These are phyloP conservation scores for Neoseiulus cucumeris DNA, from an alignment of 1,140 invertebrate genomes.

Conservation along the genomic window DNA sequence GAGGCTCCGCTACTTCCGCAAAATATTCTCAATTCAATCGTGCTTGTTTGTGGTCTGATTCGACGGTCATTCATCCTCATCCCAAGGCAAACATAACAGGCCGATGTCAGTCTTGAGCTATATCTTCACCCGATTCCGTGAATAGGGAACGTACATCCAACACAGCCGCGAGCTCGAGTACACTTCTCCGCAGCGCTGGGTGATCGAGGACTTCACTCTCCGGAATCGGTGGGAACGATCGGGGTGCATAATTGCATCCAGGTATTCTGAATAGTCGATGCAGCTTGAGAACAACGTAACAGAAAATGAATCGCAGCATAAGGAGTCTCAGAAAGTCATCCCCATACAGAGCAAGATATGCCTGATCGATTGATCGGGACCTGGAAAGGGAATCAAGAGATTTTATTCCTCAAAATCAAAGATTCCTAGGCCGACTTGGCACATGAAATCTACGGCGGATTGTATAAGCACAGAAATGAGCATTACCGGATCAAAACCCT, in stretches of 20 bases:
- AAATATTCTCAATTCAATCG: too few relatives aligned
- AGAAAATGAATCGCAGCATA: conserved; percentile 74
- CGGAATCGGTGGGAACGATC: conserved; percentile 57
- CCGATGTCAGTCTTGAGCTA: conserved; percentile 34
- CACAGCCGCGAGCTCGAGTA: conserved; percentile 57
- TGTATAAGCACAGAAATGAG: neutral
- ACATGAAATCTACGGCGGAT: conserved; percentile 1
- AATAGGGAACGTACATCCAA: conserved; percentile 58
- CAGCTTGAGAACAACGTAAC: conserved; percentile 61
- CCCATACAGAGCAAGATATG: conserved; percentile 67
- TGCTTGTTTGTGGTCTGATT: too few relatives aligned
- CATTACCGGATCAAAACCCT: conserved; percentile 50
- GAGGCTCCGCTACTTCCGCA: too few relatives aligned
- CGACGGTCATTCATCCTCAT: neutral
- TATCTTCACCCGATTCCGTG: conserved; percentile 35
- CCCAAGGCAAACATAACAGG: conserved; percentile 7
- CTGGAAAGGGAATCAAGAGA: neutral
- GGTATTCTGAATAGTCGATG: conserved; percentile 48
- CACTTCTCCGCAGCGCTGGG: conserved; percentile 51
- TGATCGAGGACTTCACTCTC: conserved; percentile 74
- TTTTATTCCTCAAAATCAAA: neutral
- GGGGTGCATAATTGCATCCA: conserved; percentile 12
- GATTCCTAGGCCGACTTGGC: neutral
- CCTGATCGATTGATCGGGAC: conserved; percentile 39
- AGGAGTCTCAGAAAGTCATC: conserved; percentile 78